These are phyloP conservation scores for Eolophus roseicapilla DNA, from an alignment of 2,113 vertebrate genomes.

Conservation along the genomic window DNA sequence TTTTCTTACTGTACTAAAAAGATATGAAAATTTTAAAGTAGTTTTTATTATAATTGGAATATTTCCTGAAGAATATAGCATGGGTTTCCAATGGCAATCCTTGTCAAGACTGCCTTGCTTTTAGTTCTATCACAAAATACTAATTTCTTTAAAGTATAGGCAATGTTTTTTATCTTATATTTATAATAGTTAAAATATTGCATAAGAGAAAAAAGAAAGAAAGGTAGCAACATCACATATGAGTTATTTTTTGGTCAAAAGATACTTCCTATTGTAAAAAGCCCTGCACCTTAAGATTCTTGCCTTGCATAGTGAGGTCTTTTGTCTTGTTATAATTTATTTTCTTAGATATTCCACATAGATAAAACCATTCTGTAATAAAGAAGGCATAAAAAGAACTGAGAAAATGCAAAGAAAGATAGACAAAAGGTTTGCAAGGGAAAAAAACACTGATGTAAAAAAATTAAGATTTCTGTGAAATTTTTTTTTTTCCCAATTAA, in stretches of 20 bases:
- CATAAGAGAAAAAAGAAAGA: not conserved
- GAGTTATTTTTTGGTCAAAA: not conserved
- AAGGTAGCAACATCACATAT: not conserved
- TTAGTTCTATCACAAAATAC: not conserved
- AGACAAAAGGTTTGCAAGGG: no score
- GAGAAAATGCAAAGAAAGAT: not conserved
- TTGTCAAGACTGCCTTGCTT: not conserved
- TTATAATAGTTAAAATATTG: not conserved
- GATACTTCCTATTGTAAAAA: not conserved
- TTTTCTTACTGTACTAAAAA: not conserved
- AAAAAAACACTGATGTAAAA: no score
- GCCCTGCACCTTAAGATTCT: not conserved
- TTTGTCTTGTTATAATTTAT: not conserved
- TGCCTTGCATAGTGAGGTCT: not conserved
- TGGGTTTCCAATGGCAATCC: not conserved
- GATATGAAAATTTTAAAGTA: not conserved
- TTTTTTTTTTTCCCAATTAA: not conserved
- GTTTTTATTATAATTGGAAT: not conserved
- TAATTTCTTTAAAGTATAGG: not conserved
- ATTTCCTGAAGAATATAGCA: not conserved
- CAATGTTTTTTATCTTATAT: not conserved
- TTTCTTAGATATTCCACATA: not conserved
- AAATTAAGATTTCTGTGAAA: not conserved
- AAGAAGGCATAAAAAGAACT: not conserved
- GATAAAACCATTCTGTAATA: not conserved